Conservation (phyloP, 2,797 vertebrate species). For the Australoheros facetus region DNA sequence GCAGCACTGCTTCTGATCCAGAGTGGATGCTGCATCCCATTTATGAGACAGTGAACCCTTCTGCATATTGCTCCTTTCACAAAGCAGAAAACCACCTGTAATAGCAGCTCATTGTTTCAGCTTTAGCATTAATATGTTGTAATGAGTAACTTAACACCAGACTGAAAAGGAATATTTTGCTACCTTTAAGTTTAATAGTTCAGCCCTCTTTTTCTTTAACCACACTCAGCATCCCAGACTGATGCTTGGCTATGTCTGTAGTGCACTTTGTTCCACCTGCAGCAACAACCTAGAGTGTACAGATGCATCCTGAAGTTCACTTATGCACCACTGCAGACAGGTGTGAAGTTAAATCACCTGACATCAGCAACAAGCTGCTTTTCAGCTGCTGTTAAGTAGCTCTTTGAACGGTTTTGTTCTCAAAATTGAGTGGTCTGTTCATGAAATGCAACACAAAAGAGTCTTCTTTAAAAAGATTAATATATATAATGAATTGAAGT, state of each 20-base stretch:
- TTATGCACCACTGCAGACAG: background rate
- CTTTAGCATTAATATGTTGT: too few species aligned
- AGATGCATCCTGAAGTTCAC: background rate
- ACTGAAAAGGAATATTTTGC: too few species aligned
- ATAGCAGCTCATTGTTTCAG: too few species aligned
- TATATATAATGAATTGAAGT: background rate
- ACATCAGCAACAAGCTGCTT: background rate
- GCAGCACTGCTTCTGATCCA: too few species aligned
- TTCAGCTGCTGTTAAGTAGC: background rate
- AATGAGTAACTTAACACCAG: too few species aligned
- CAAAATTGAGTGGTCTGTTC: background rate
- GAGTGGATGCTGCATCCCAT: too few species aligned
- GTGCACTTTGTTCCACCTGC: background rate
- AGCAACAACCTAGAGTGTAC: background rate
- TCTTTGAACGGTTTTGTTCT: background rate
- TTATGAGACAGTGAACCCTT: too few species aligned
- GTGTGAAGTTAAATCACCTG: background rate
- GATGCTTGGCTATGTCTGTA: fast-evolving
- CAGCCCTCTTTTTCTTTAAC: background rate
- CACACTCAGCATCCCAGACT: background rate
- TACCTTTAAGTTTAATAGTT: background rate
- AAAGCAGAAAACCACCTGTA: too few species aligned
- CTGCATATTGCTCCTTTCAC: too few species aligned
- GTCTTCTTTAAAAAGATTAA: background rate
- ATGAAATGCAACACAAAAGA: background rate